Conservation (phyloP, 1,140 invertebrate species). For the Pomacea maculata region DNA sequence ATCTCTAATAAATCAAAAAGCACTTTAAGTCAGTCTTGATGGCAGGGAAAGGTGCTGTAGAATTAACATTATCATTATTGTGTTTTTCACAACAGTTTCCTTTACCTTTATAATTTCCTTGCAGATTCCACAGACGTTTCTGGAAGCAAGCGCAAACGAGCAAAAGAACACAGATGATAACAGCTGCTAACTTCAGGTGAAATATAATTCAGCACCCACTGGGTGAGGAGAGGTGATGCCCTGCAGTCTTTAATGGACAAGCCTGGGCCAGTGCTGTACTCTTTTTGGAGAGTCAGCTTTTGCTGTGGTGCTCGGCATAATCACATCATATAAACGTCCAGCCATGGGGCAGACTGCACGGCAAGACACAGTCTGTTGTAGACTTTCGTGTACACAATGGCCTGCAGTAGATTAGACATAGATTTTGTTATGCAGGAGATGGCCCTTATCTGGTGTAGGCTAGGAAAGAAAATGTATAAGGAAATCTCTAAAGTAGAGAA, state of each 20-base stretch:
- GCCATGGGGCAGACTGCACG: too few relatives aligned
- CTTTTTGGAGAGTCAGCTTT: too few relatives aligned
- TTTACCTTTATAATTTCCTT: background rate
- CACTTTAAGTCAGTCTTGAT: background rate
- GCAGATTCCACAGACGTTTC: background rate
- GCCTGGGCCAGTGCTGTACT: background rate
- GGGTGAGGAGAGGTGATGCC: background rate
- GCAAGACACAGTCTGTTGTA: too few relatives aligned
- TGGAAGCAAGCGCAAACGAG: background rate
- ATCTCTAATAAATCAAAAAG: background rate
- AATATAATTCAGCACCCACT: background rate
- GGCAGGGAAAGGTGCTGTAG: too few relatives aligned
- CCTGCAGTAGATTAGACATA: too few relatives aligned
- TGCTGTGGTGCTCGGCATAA: too few relatives aligned
- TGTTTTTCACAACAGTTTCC: background rate
- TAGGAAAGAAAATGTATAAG: too few relatives aligned
- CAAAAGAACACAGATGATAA: background rate
- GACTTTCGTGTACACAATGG: too few relatives aligned
- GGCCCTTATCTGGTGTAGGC: too few relatives aligned
- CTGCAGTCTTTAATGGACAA: background rate
- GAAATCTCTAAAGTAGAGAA: too few relatives aligned
- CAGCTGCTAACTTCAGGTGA: background rate
- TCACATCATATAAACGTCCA: too few relatives aligned
- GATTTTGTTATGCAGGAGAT: too few relatives aligned
- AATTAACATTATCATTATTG: background rate